phyloP scores from a whole-genome alignment of 1,140 invertebrate species.

The Nasonia longicornis region DNA sequence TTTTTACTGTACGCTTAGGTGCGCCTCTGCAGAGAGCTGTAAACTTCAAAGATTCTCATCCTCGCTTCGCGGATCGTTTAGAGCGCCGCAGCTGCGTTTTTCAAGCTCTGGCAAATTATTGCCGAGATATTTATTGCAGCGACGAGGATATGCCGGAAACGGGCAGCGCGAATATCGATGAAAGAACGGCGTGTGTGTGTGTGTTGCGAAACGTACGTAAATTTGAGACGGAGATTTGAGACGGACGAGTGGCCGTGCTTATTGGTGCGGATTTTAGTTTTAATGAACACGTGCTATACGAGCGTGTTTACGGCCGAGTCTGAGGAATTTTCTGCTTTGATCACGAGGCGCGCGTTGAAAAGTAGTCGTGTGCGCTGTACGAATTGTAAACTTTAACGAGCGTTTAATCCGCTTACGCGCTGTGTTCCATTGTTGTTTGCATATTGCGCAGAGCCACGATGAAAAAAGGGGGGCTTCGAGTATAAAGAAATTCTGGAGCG shows the following conservation, averaged over 20 bases:
- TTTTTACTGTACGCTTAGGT: slow-evolving; percentile 9
- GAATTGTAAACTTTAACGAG: not conserved
- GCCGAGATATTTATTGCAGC: slow-evolving; percentile 31
- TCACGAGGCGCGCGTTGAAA: not conserved
- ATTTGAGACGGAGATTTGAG: slow-evolving; percentile 7
- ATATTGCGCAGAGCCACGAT: too few species aligned
- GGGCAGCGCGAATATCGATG: slow-evolving; percentile 18
- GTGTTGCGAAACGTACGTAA: slow-evolving; percentile 20
- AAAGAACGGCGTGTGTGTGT: not conserved
- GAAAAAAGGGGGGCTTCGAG: too few species aligned
- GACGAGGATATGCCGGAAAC: slow-evolving; percentile 23
- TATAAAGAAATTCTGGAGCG: too few species aligned
- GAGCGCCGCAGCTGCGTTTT: not conserved
- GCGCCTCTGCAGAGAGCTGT: not conserved
- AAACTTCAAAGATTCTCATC: slow-evolving; percentile 27
- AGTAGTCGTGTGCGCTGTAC: too few species aligned
- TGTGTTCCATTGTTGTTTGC: not conserved
- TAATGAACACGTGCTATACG: slow-evolving; percentile 16
- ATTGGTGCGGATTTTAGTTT: not conserved
- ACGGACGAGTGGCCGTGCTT: not conserved
- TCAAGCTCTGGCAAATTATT: slow-evolving; percentile 8
- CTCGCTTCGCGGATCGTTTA: slow-evolving; percentile 2
- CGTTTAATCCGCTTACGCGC: not conserved
- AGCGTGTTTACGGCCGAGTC: not conserved
- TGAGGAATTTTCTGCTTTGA: not conserved